Evolutionary conservation across 35 echinoderm and acorn worm species (phyloP), one percentile per base, ranked within the genome.

Genomic region (Hemicentrotus pulcherrimus): DNA sequence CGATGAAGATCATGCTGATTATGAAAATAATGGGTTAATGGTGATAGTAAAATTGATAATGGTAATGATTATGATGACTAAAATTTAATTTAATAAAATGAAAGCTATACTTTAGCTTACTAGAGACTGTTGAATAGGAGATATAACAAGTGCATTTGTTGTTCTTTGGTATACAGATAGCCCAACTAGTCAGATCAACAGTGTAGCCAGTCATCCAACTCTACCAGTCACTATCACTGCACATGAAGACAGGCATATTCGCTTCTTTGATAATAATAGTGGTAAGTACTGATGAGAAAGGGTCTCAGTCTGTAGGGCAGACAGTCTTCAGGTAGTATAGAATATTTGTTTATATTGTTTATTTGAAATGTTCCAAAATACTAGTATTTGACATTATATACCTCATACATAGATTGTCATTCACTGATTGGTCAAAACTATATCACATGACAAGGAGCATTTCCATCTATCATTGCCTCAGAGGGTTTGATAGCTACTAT

Each of bases 221-320:
- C 95, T 99, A 41, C 98, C 98, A 65, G 97, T 99, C 47, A 99
- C 98, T 41, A 99, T 99, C 95, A 97, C 98, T 92, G 98, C 98
- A 65, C 97, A 99, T 98, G 98, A 99, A 95, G 98, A 99, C 94
- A 97, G 98, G 47, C 98, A 99, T 94, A 99, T 99, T 47, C 92
- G 98, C 88, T 99, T 99, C 98, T 99, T 99, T 99, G 98, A 99
- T 87, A 99, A 99, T 48, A 98, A 95, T 92, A 96, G 97, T 98
- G 98, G 98, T 99, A 94, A 95, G 96, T 87, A 91, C 8, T 48
- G 4, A 4, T 78, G 4, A 78, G 65, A 78, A 78, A 78, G 65
- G 28, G 65, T 78, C 28, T 24, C 0, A 12, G 50, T 55, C 86
- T 88, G 86, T 28, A 88, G 86, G 86, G 86, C 31, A 88, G 86